phyloP scores from a whole-genome alignment of 2,888 invertebrate genomes.

The Euproctis similis region DNA sequence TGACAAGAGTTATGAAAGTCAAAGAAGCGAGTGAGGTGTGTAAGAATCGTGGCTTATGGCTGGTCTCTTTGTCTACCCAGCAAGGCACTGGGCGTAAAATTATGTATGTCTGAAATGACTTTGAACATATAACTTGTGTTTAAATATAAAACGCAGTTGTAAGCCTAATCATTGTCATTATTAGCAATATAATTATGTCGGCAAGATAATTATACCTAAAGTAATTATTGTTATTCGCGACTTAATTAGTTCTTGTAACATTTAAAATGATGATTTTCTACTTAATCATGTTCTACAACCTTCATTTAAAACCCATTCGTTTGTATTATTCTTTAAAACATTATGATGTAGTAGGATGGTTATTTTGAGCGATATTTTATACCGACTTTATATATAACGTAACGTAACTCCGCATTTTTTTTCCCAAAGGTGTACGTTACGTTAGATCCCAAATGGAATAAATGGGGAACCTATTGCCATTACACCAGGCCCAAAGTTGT shows the following conservation, averaged over 20 bases:
- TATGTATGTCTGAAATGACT: background rate
- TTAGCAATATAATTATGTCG: conserved; percentile 5
- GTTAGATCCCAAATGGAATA: too few species aligned
- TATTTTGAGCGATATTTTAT: conserved; percentile 16
- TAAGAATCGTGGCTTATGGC: too few species aligned
- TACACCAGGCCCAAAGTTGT: too few species aligned
- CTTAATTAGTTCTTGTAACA: conserved; percentile 8
- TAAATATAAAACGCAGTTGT: background rate
- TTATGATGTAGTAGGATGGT: conserved; percentile 15
- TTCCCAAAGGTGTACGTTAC: too few species aligned
- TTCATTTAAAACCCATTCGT: conserved; percentile 20
- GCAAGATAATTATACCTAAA: conserved; percentile 9
- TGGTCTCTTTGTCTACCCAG: too few species aligned
- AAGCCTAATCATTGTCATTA: conserved; percentile 2
- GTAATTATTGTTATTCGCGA: conserved; percentile 10
- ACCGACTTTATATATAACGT: too few species aligned
- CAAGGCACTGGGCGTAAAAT: too few species aligned
- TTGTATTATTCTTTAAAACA: conserved; percentile 20
- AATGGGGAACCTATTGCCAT: too few species aligned
- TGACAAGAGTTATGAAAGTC: too few species aligned
- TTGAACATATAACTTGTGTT: background rate
- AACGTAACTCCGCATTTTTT: too few species aligned
- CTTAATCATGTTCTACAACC: conserved; percentile 11
- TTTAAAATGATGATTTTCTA: conserved; percentile 14
- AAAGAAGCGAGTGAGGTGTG: too few species aligned